A percentile compares a stretch with the other conserved stretches of the same genome.
phyloP scores from a whole-genome alignment of 2,888 invertebrate species.

The Thecophora atra region DNA sequence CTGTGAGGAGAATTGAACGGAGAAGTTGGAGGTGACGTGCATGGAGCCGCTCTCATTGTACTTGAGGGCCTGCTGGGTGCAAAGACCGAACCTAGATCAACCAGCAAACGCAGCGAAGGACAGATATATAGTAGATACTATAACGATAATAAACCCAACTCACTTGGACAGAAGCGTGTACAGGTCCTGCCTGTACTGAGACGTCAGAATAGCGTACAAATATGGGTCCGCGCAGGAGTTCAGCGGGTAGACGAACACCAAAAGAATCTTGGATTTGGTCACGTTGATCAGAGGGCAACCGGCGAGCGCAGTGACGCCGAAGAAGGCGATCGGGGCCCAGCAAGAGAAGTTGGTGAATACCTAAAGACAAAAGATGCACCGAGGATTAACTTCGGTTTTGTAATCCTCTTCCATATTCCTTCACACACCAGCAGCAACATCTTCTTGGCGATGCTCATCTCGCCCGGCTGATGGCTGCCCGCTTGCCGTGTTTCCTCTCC shows the following conservation, averaged over 20 bases:
- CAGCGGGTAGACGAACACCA: conserved; percentile 91
- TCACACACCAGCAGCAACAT: conserved; percentile 82
- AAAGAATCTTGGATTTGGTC: conserved; percentile 79
- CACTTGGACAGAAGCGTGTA: conserved; percentile 74
- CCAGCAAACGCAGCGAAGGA: neutral
- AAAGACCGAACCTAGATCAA: conserved; percentile 68
- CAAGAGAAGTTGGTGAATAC: conserved; percentile 84
- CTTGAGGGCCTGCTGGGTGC: conserved; percentile 67
- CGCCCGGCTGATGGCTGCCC: conserved; percentile 69
- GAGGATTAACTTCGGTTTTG: neutral
- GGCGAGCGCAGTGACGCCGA: conserved; percentile 85
- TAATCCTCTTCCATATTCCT: neutral
- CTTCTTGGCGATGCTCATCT: conserved; percentile 83
- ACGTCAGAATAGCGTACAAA: conserved; percentile 88
- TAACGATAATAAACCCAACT: conserved; percentile 28
- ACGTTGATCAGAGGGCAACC: conserved; percentile 86
- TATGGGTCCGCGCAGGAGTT: conserved; percentile 94
- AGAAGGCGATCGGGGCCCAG: conserved; percentile 90
- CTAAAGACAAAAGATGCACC: conserved; percentile 45
- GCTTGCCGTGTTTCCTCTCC: conserved; percentile 73
- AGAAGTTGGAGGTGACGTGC: conserved; percentile 57
- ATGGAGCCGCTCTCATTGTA: conserved; percentile 65
- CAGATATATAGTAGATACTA: neutral
- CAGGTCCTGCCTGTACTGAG: conserved; percentile 84
- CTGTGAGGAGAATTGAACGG: conserved; percentile 53